Percentiles rank a stretch among this genome's conserved stretches.
These are phyloP conservation scores for Zoroaster sp. DNA, from an alignment of 53 echinoderm and acorn worm species.

Conservation along the genomic window DNA sequence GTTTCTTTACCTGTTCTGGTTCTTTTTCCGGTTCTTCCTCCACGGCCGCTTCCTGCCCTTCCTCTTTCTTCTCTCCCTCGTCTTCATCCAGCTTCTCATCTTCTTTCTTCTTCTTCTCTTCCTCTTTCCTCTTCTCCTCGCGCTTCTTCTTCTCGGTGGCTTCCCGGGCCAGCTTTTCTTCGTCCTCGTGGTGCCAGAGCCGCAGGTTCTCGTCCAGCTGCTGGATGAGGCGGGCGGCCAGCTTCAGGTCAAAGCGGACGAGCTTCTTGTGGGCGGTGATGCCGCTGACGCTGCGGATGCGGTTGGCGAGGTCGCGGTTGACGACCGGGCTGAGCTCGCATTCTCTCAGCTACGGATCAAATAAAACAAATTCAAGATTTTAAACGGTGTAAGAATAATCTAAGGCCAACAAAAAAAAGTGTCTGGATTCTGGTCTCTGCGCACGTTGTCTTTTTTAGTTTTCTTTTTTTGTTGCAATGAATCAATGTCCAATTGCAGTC, in stretches of 20 bases:
- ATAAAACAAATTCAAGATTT: background rate
- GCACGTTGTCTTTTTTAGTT: no score
- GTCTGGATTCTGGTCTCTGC: no score
- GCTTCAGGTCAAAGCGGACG: slow-evolving; percentile 82
- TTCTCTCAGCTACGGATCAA: slow-evolving; percentile 78
- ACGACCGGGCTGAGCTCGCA: slow-evolving; percentile 98
- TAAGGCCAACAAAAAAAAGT: background rate
- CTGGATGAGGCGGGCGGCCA: slow-evolving; percentile 85
- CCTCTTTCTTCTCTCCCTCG: slow-evolving; percentile 34
- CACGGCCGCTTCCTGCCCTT: slow-evolving; percentile 18
- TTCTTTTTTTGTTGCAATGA: no score
- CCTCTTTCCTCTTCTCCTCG: slow-evolving; percentile 38
- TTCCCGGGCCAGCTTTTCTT: slow-evolving; percentile 27
- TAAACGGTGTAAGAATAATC: background rate
- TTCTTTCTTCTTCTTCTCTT: slow-evolving; percentile 15
- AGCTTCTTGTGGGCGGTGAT: slow-evolving; percentile 90
- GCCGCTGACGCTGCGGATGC: slow-evolving; percentile 87
- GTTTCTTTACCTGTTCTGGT: slow-evolving; percentile 31
- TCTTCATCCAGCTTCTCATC: slow-evolving; percentile 6
- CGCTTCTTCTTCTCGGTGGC: slow-evolving; percentile 44
- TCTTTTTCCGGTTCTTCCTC: slow-evolving; percentile 51
- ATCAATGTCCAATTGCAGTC: no score
- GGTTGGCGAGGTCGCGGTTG: slow-evolving; percentile 88
- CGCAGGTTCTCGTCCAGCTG: slow-evolving; percentile 59
- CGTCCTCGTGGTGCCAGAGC: slow-evolving; percentile 57